Percentiles rank a stretch among this genome's conserved stretches.
Conservation (phyloP, 2,113 vertebrate species). For the Xiphophorus hellerii region DNA sequence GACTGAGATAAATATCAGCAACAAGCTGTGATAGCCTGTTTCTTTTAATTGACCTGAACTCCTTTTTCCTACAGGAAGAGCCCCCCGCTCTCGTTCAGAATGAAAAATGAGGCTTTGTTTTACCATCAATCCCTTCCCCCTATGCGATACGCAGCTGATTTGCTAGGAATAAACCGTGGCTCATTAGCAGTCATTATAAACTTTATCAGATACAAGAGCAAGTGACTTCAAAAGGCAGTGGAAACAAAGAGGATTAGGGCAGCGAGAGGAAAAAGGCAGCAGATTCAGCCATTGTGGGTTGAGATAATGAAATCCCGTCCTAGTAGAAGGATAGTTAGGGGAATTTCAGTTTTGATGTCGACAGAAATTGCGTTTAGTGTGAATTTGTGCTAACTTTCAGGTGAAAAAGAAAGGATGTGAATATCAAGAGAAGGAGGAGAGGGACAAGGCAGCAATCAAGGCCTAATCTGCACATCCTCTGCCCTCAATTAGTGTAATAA, state of each 20-base stretch:
- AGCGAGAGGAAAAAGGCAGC: slow-evolving; percentile 27
- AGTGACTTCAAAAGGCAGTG: slow-evolving; percentile 32
- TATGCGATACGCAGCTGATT: slow-evolving; percentile 35
- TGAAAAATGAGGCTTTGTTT: slow-evolving; percentile 23
- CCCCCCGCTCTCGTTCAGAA: background rate
- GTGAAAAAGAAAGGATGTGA: slow-evolving; percentile 17
- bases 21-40: background rate
- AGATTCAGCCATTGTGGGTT: slow-evolving; percentile 25
- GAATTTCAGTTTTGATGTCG: slow-evolving; percentile 27
- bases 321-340: slow-evolving; percentile 50
- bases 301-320: slow-evolving; percentile 41
- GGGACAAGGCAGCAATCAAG: slow-evolving; percentile 53
- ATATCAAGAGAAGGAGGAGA: slow-evolving; percentile 34
- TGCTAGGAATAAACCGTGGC: slow-evolving; percentile 42
- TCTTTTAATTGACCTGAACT: background rate
- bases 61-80: slow-evolving; percentile 7
- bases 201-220: slow-evolving; percentile 41
- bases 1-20: background rate
- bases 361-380: slow-evolving; percentile 32
- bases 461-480: slow-evolving; percentile 61
- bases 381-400: background rate
- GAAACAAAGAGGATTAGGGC: slow-evolving; percentile 44
- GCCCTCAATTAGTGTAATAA: slow-evolving; percentile 58
- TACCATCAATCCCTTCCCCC: slow-evolving; percentile 18
- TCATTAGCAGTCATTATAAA: slow-evolving; percentile 53